Evolutionary conservation across 1,140 invertebrate genomes (phyloP).

Genomic region (Drosophila simulans): DNA sequence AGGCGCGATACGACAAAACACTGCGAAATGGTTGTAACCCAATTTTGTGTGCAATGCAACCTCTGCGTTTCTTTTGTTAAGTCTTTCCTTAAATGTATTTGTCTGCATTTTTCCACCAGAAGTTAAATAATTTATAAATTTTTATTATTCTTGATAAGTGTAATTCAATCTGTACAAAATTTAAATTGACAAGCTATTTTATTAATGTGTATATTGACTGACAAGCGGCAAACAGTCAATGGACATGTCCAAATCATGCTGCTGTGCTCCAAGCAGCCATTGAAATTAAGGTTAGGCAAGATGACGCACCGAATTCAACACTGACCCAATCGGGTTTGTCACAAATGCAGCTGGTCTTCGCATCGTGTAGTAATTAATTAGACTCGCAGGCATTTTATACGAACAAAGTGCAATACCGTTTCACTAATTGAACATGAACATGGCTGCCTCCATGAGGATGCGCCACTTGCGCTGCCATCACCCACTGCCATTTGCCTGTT

Average conservation of each 20-base stretch:
- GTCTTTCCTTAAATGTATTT: background rate
- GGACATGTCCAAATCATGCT: conserved; percentile 20
- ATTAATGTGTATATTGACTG: conserved; percentile 1
- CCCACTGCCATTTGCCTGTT: background rate
- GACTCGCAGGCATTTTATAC: conserved; percentile 79
- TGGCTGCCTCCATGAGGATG: conserved; percentile 29
- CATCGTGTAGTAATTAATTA: conserved; percentile 72
- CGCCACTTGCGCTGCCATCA: conserved; percentile 19
- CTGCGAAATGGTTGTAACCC: background rate
- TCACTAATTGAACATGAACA: conserved; percentile 82
- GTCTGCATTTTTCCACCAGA: too few relatives aligned
- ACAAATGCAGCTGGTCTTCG: conserved; percentile 26
- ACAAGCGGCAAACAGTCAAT: background rate
- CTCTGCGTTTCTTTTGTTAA: conserved; percentile 8
- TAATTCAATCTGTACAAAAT: too few relatives aligned
- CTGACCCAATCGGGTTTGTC: conserved; percentile 21
- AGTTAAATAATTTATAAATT: too few relatives aligned
- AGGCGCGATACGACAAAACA: conserved; percentile 26
- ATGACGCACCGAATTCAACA: conserved; percentile 23
- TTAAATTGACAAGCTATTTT: too few relatives aligned
- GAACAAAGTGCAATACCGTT: conserved; percentile 54
- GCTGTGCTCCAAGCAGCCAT: background rate
- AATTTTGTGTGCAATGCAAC: background rate
- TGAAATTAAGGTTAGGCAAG: conserved; percentile 17
- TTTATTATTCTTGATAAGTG: background rate